Evolutionary conservation across 2,113 vertebrate species (phyloP), one percentile per base, ranked within the genome.

Genomic region (Agelaius tricolor): DNA sequence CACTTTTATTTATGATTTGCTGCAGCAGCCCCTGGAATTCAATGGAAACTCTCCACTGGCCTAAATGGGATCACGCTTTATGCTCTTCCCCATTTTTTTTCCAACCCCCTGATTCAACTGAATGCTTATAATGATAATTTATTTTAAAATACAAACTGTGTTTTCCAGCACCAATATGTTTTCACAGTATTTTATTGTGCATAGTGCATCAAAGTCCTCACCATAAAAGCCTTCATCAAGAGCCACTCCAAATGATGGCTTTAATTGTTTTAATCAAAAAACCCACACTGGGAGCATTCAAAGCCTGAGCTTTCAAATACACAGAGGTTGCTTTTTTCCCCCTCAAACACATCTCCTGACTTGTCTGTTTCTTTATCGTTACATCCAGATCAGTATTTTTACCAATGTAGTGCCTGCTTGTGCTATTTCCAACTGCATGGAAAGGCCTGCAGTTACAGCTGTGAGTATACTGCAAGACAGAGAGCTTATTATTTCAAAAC

Each of bases 401-500:
- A 87, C 83, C 59, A 71, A 11, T 18, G 30, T 4, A 59, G 43
- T 41, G 63, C 46, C 69, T 83, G 62, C 46, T 85, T 85, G 15
- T 80, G 79, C 46, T 47, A 2, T 37, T 88, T 30, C 47, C 31
- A 67, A 44, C 63, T 71, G 76, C 59, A 26, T 16, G 21, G 61
- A 76, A 44, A 72, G 65, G 55, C 26, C 41, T 1, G 1, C 84
- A 91, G 88, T 90, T 92, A 92, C 20, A 84, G 85, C 51, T 80
- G 39, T 1, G 13, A 81, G 44, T 18, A 73, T 31, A 88, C 7
- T 0, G 6, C 72, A 80, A 76, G 46, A 80, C 39, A 79, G 23
- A 78, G 58, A 58, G 46, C 62, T 80, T 77, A 77, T 80, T 88
- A 85, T 82, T 93, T 85, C 51, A 83, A 91, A 88, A 80, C 55